These are phyloP conservation scores for Yoshiicerus persimilis DNA, from an alignment of 1,140 invertebrate species.

Conservation along the genomic window DNA sequence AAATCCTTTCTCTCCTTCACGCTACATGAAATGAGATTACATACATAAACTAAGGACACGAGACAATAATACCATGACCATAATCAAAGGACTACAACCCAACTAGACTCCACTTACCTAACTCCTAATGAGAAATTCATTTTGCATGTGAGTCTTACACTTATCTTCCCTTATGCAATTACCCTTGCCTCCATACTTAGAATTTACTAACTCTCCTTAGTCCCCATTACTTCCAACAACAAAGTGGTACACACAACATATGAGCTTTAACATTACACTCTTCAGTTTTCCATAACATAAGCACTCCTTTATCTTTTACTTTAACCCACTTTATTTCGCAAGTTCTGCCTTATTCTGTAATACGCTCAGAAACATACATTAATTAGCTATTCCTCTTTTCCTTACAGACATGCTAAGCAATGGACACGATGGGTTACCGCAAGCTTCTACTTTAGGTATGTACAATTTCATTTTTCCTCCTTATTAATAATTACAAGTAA, in stretches of 20 bases:
- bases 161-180: neutral
- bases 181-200: neutral
- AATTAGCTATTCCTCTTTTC: neutral
- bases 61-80: neutral
- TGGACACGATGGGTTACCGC: conserved; percentile 35
- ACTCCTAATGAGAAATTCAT: conserved; percentile 6
- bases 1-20: neutral
- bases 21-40: neutral
- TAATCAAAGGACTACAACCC: neutral
- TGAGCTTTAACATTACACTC: neutral
- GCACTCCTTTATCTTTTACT: neutral
- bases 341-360: neutral
- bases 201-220: neutral
- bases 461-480: neutral
- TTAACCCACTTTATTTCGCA: neutral
- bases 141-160: neutral
- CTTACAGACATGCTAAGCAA: neutral
- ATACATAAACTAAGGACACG: neutral
- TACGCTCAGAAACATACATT: neutral
- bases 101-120: neutral
- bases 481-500: too few species aligned
- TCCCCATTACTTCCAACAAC: neutral
- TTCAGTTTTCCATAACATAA: neutral
- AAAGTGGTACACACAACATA: neutral
- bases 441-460: conserved; percentile 45